These are phyloP conservation scores for Drosophila auraria DNA, from an alignment of 1,140 invertebrate species.

Conservation along the genomic window DNA sequence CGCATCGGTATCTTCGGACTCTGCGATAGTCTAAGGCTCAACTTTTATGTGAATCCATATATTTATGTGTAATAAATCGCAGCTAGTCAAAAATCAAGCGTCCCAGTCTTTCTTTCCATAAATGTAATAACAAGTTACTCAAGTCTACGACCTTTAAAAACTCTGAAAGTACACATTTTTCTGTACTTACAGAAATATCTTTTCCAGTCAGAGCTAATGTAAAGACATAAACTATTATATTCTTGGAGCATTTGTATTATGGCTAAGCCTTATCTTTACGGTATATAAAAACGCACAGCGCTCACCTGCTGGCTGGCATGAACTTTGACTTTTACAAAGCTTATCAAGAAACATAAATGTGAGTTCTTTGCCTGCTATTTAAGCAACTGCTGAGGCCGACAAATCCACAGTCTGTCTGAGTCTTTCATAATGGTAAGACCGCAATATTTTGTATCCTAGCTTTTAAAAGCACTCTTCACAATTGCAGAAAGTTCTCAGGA, in stretches of 20 bases:
- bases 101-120: background rate
- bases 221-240: background rate
- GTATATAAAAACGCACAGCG: background rate
- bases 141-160: background rate
- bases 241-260: background rate
- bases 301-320: background rate
- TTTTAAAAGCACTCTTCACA: background rate
- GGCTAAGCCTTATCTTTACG: constrained; percentile 1
- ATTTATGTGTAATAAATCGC: constrained; percentile 57
- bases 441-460: background rate
- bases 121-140: background rate
- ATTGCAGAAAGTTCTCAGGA: background rate
- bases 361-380: background rate
- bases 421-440: constrained; percentile 17
- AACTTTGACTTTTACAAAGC: constrained; percentile 1
- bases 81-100: constrained; percentile 41
- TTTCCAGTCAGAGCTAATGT: background rate
- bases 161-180: background rate
- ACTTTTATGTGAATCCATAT: constrained; percentile 59
- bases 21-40: constrained; percentile 48
- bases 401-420: background rate
- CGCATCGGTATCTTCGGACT: constrained; percentile 28
- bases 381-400: background rate
- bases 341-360: background rate
- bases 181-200: background rate